A percentile compares a stretch with the other conserved stretches of the same genome.
Evolutionary conservation across 2,113 vertebrate genomes (phyloP).

Genomic region (Toxostoma redivivum): DNA sequence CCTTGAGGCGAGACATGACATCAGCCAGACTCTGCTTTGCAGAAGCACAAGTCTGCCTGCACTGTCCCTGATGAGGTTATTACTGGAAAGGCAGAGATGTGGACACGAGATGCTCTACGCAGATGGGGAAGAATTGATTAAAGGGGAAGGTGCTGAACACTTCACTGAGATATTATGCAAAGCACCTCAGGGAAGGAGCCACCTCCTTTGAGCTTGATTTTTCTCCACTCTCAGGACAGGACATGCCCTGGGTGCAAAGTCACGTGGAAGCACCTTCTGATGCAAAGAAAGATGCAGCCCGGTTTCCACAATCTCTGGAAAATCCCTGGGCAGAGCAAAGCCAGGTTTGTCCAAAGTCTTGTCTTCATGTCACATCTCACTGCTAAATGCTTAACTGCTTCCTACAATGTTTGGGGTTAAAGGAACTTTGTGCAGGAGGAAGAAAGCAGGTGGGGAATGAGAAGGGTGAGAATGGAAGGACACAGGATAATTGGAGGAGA

Average conservation of each 20-base stretch:
- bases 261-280: not conserved
- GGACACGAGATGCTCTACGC: not conserved
- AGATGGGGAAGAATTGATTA: not conserved
- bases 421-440: not conserved
- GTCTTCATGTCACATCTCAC: not conserved
- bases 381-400: not conserved
- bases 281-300: not conserved
- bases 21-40: conserved; percentile 25
- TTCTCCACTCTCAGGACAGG: not conserved
- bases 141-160: not conserved
- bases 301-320: not conserved
- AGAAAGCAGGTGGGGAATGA: not conserved
- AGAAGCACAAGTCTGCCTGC: conserved; percentile 4
- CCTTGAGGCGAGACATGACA: conserved; percentile 59
- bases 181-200: not conserved
- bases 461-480: not conserved
- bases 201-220: not conserved
- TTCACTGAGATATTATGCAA: not conserved
- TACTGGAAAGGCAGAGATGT: not conserved
- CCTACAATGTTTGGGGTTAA: not conserved
- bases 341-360: not conserved
- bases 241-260: not conserved
- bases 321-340: not conserved
- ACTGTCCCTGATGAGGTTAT: not conserved
- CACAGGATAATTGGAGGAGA: not conserved